Conservation (phyloP, 2,113 vertebrate genomes). For the Coreoperca whiteheadi region DNA sequence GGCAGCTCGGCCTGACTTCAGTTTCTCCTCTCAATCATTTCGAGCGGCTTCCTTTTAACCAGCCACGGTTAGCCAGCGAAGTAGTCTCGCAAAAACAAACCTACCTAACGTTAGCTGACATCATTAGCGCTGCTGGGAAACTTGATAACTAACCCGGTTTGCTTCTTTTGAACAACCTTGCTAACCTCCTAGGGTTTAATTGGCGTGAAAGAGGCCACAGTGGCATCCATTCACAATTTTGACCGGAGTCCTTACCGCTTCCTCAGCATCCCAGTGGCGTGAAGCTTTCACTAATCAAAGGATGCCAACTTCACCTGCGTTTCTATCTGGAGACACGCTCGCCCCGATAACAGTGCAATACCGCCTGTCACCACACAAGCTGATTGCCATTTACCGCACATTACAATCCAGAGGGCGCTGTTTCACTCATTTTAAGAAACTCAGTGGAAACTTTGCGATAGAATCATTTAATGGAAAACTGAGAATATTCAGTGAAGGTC, state of each 20-base stretch:
- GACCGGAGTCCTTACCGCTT: background rate
- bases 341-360: background rate
- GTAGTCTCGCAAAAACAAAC: background rate
- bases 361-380: background rate
- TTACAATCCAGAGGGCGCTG: background rate
- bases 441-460: background rate
- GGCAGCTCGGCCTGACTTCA: too few relatives aligned
- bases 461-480: background rate
- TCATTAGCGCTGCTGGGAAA: background rate
- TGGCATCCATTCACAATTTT: background rate
- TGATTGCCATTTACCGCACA: too few relatives aligned
- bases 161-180: background rate
- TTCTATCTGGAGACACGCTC: accelerated
- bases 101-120: background rate
- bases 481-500: background rate
- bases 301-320: background rate
- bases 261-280: background rate
- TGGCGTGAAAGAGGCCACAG: background rate
- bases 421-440: background rate
- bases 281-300: background rate
- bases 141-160: background rate
- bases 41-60: background rate
- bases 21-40: background rate
- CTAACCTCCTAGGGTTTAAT: background rate
- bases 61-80: background rate